phyloP scores from a whole-genome alignment of 2,113 vertebrate species.

The Regulus satrapa region DNA sequence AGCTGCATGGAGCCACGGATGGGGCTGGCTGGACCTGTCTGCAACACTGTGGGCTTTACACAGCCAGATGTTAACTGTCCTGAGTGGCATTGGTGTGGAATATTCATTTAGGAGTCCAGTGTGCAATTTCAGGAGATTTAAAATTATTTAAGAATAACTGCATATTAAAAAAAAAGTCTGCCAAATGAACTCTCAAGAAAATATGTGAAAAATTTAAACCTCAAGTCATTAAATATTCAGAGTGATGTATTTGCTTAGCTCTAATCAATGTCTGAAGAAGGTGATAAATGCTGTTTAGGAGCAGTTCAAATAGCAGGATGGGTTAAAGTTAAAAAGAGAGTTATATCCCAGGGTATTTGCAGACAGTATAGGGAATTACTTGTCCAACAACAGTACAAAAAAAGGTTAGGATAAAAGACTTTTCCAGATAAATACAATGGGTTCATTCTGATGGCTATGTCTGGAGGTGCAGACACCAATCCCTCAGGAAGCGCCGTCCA shows the following conservation, averaged over 20 bases:
- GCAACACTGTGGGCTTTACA: not conserved
- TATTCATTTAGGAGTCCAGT: not conserved
- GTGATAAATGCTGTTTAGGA: not conserved
- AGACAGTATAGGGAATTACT: not conserved
- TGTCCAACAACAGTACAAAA: not conserved
- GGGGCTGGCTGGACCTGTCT: not conserved
- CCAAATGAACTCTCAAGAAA: not conserved
- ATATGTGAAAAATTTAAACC: not conserved
- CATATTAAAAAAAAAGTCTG: not conserved
- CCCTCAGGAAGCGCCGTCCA: not conserved
- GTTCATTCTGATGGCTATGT: not conserved
- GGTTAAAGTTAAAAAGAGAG: not conserved
- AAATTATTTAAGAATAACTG: not conserved
- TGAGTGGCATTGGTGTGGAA: fast-evolving
- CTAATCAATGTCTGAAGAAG: not conserved
- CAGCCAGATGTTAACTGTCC: not conserved
- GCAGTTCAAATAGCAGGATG: not conserved
- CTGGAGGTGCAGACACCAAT: not conserved
- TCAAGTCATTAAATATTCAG: not conserved
- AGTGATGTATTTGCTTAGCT: not conserved
- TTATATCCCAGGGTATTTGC: not conserved
- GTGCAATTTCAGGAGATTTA: not conserved
- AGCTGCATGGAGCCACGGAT: not conserved
- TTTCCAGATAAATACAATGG: not conserved
- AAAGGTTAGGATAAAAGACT: not conserved